Conservation (phyloP, 2,797 vertebrate genomes). For the Myotis vivesi region DNA sequence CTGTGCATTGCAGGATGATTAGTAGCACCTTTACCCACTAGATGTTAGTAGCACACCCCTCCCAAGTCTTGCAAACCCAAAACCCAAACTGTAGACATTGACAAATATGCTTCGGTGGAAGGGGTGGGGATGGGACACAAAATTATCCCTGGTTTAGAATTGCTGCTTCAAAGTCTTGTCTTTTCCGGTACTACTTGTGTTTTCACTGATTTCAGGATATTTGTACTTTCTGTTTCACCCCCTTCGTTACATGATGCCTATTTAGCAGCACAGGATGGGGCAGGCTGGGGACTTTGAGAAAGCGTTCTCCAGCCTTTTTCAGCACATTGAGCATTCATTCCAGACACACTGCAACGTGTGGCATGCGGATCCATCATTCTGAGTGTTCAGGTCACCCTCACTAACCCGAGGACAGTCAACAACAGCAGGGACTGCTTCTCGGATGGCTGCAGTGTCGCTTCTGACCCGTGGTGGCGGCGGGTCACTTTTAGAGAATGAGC, state of each 20-base stretch:
- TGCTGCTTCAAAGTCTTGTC: background rate
- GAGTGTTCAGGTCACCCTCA: slow-evolving; percentile 1
- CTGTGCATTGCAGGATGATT: background rate
- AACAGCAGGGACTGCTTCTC: background rate
- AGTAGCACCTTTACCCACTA: background rate
- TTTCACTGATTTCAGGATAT: background rate
- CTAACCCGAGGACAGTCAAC: slow-evolving; percentile 29
- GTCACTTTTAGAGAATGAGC: background rate
- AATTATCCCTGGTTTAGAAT: background rate
- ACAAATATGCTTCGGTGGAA: background rate
- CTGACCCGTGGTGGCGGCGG: background rate
- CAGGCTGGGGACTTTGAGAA: background rate
- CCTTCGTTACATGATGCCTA: background rate
- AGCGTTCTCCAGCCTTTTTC: background rate
- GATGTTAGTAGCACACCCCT: background rate
- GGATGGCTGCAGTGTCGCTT: background rate
- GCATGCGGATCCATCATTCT: slow-evolving; percentile 12
- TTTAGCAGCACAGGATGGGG: background rate
- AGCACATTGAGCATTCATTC: background rate
- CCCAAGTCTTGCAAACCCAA: background rate
- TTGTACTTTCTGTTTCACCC: background rate
- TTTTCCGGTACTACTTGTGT: background rate
- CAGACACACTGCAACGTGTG: background rate
- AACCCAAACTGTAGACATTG: background rate
- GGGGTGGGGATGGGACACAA: background rate